A percentile compares a stretch with the other conserved stretches of the same genome.
Conservation (phyloP, 2,797 vertebrate genomes). For the Myripristis murdjan region DNA sequence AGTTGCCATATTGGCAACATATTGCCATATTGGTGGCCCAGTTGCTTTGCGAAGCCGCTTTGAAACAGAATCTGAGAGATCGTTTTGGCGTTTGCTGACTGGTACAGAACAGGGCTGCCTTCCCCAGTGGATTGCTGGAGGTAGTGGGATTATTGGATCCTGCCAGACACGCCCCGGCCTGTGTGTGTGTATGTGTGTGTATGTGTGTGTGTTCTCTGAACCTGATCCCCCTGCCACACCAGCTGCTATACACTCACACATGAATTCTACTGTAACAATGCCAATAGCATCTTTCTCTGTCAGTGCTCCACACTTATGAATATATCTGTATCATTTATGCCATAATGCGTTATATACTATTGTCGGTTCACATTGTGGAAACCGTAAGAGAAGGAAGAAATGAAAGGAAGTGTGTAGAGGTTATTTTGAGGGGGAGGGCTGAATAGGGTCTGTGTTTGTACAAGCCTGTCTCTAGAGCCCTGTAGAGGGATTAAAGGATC, state of each 20-base stretch:
- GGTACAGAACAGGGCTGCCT: slow-evolving; percentile 40
- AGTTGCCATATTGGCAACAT: no score
- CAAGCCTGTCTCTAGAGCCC: slow-evolving; percentile 70
- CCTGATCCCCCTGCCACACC: slow-evolving; percentile 67
- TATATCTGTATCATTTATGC: not conserved
- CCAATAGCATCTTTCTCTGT: slow-evolving; percentile 7
- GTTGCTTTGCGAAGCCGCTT: slow-evolving; percentile 24
- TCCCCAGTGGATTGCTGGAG: slow-evolving; percentile 71
- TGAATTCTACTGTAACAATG: slow-evolving; percentile 38
- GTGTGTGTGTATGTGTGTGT: slow-evolving; percentile 51
- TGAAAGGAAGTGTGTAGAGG: slow-evolving; percentile 47
- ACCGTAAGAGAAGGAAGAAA: slow-evolving; percentile 22
- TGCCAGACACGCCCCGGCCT: slow-evolving; percentile 68
- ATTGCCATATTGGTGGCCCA: slow-evolving; percentile 6
- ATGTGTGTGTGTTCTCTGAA: slow-evolving; percentile 60
- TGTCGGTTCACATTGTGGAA: slow-evolving; percentile 15
- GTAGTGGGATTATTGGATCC: slow-evolving; percentile 80
- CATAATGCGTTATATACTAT: slow-evolving; percentile 11
- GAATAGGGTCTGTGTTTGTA: slow-evolving; percentile 67
- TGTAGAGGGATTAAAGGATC: slow-evolving; percentile 83
- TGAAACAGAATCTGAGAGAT: slow-evolving; percentile 45
- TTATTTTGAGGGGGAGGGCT: slow-evolving; percentile 57
- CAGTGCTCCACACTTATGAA: not conserved
- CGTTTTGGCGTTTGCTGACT: slow-evolving; percentile 48
- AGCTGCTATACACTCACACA: slow-evolving; percentile 68